Percentiles rank a stretch among this genome's conserved stretches.
Conservation (phyloP, 2,797 vertebrate genomes). For the Lacerta agilis region DNA sequence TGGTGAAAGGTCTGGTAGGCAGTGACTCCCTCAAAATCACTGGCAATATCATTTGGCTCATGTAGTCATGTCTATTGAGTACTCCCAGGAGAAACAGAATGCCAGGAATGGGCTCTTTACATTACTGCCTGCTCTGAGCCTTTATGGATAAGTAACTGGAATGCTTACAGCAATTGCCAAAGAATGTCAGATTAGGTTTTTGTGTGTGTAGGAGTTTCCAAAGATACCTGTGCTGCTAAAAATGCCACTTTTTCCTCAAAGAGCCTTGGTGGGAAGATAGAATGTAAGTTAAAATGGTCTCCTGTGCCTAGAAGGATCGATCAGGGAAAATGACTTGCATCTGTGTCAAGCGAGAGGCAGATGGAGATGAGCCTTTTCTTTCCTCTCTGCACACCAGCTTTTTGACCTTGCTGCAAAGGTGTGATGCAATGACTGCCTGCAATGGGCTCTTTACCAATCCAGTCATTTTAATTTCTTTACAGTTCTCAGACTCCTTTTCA, state of each 20-base stretch:
- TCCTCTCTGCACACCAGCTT: neutral
- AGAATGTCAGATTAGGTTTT: neutral
- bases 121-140: neutral
- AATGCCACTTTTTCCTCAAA: slow-evolving; percentile 39
- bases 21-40: too few species aligned
- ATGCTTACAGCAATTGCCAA: neutral
- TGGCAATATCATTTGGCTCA: neutral
- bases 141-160: neutral
- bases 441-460: slow-evolving; percentile 33
- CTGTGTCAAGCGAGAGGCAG: slow-evolving; percentile 60
- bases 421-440: slow-evolving; percentile 27
- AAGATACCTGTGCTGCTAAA: neutral
- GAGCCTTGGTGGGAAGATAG: slow-evolving; percentile 42
- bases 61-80: neutral
- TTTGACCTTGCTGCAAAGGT: slow-evolving; percentile 63
- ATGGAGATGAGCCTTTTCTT: slow-evolving; percentile 47
- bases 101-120: neutral
- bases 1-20: neutral
- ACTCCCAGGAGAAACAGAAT: neutral
- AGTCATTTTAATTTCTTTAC: neutral
- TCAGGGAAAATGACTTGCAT: slow-evolving; percentile 58
- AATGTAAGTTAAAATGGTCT: slow-evolving; percentile 54
- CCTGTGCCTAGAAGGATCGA: slow-evolving; percentile 59
- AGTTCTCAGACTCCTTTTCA: neutral
- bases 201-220: neutral